Evolutionary conservation across 1,140 invertebrate genomes (phyloP), one percentile per base, ranked within the genome.

Genomic region (Forficula auricularia): DNA sequence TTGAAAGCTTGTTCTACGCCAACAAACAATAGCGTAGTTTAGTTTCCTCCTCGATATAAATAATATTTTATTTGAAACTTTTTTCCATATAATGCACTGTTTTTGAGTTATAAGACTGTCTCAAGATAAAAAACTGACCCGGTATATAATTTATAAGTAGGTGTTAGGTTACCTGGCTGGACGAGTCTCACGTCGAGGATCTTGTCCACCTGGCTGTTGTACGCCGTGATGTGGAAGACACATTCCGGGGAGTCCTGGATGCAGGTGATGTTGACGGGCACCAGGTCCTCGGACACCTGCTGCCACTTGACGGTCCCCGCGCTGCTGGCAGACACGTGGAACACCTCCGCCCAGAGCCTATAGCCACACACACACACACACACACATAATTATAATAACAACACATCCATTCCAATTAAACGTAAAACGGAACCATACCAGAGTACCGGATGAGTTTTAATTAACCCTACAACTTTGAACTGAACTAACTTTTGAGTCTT

Each of bases 161-260:
- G n/a, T n/a, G n/a, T n/a, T n/a, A n/a, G n/a, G n/a, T n/a, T 69
- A 95, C 90, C 90, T 66, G 91, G 91, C 62, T 97, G 91, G 37
- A 89, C 77, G 56, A 97, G 79, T 71, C 87, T 79, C 42, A 95
- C 88, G 59, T 97, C 91, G 50, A 96, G 76, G 53, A 97, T 95
- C 70, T 96, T 96, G 62, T 96, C 90, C 51, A 96, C 90, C 63
- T 95, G 89, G 56, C 88, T 89, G 68, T 96, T 96, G 69, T 96
- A 96, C 45, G 92, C 92, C 48, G 89, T 96, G 62, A 97, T 89
- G 68, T 95, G 91, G 68, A 94, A 96, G 54, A 94, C 79, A 61
- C 88, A 92, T 66, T 90, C 86, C 13, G 90, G 89, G 36, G 84
- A 85, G 64, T 94, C 88, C 65, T 92, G 86, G 54, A 96, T 83